Base-by-base conservation (phyloP, 2,888 invertebrate species). In the Sericinus montela region DNA sequence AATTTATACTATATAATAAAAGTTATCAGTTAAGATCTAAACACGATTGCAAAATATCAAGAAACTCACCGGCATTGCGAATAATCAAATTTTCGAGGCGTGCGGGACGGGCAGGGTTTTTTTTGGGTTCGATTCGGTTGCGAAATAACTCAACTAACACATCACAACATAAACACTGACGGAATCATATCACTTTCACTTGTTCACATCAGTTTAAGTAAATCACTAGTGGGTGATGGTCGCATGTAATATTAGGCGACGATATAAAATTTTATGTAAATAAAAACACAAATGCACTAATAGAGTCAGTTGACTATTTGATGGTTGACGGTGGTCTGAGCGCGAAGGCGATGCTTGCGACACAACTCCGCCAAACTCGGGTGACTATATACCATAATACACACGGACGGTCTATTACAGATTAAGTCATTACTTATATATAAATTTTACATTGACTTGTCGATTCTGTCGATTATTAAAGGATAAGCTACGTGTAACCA, bases 51-150 rank as follows among this genome's bases (percentile, higher is more conserved):
- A 8, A 28, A 41, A 47, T 19, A 11, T 48, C 32, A 34, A 16
- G 38, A 48, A 38, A 48, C 49, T 49, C 40, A 49, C 49, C 49
- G 40, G 49, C 45, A 45, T 49, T n/a, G 30, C 39, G 34, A 23
- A 34, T 28, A 25, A 38, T 29, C 35, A 40, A 35, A 29, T 49
- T 34, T 40, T 16, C 28, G 41, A 36, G 36, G 15, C 30, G 5
- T n/a, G 13, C 34, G 15, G 11, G 10, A 34, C 8, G 0, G 9
- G 4, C 30, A n/a, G 1, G n/a, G 30, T 11, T 6, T 4, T 11
- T n/a, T 8, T 10, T n/a, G n/a, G 6, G 5, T 10, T 5, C 11
- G 11, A 13, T 32, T 11, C 10, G 5, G 13, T 32, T 11, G 11
- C 32, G 11, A 11, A 35, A 35, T 15, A 3, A 3, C 8, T 7